Conservation (phyloP, 2,797 vertebrate genomes). For the Delichon dasypus region DNA sequence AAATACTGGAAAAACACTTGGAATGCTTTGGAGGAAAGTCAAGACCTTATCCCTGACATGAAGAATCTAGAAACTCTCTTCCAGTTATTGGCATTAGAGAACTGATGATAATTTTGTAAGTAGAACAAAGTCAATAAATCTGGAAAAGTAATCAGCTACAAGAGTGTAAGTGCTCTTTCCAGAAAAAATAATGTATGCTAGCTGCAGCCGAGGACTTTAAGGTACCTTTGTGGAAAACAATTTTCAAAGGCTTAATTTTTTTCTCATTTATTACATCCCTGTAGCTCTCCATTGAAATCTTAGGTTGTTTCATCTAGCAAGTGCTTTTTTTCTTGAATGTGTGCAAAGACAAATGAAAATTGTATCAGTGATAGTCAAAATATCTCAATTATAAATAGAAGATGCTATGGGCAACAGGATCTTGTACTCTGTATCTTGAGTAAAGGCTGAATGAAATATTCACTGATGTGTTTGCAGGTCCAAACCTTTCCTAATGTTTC, state of each 20-base stretch:
- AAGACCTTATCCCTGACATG: neutral
- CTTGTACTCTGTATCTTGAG: neutral
- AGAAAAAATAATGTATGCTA: neutral
- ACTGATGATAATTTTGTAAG: neutral
- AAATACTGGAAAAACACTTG: neutral
- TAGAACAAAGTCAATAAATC: neutral
- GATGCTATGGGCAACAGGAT: neutral
- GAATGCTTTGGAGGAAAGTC: neutral
- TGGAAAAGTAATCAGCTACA: slow-evolving; percentile 1
- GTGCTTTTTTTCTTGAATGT: neutral
- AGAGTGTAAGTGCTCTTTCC: neutral
- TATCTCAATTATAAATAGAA: neutral
- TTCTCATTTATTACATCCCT: neutral
- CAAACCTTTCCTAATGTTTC: neutral
- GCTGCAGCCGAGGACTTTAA: neutral
- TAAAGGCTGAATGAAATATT: neutral
- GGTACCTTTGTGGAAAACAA: neutral
- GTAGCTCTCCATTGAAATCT: neutral
- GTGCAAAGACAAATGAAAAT: neutral
- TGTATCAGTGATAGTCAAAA: neutral
- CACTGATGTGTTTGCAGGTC: neutral
- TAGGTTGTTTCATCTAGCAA: neutral
- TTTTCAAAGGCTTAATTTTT: neutral
- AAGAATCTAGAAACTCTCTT: neutral
- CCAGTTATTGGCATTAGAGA: neutral